phyloP scores from a whole-genome alignment of 2,888 invertebrate species.

The Corbicula japonica region DNA sequence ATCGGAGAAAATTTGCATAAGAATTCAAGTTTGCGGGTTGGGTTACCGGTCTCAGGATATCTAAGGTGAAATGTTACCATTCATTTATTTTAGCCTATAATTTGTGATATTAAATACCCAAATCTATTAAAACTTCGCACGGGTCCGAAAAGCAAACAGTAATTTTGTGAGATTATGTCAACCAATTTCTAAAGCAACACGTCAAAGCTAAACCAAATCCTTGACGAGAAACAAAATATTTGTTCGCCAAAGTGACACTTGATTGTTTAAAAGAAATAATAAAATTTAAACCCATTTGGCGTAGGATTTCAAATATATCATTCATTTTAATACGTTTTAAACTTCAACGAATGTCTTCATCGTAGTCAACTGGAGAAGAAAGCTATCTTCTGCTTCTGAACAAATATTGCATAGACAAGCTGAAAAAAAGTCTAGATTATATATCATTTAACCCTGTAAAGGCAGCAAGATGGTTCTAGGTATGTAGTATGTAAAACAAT shows the following conservation, averaged over 20 bases:
- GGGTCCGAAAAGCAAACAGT: conserved; percentile 47
- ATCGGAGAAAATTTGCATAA: conserved; percentile 56
- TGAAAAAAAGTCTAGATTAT: too few relatives aligned
- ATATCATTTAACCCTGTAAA: too few relatives aligned
- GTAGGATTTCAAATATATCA: conserved; percentile 46
- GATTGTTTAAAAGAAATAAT: conserved; percentile 57
- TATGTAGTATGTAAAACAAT: too few relatives aligned
- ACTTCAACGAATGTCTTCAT: too few relatives aligned
- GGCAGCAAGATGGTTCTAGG: too few relatives aligned
- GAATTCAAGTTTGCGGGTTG: conserved; percentile 45
- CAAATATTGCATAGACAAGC: too few relatives aligned
- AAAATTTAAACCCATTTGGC: conserved; percentile 40
- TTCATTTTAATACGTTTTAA: conserved; percentile 8
- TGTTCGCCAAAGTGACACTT: conserved; percentile 50
- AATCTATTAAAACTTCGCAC: conserved; percentile 64
- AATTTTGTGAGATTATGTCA: conserved; percentile 56
- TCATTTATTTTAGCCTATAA: conserved; percentile 62
- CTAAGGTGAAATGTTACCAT: conserved; percentile 64
- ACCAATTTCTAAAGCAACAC: conserved; percentile 29
- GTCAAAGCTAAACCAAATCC: conserved; percentile 31
- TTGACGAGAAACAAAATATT: conserved; percentile 53
- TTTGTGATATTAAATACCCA: conserved; percentile 67
- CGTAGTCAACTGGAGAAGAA: too few relatives aligned
- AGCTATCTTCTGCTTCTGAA: too few relatives aligned
- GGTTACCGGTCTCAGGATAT: conserved; percentile 44